Percentiles rank a stretch among this genome's conserved stretches.
Conservation (phyloP, 2,888 invertebrate genomes). For the Phengaris alcon region DNA sequence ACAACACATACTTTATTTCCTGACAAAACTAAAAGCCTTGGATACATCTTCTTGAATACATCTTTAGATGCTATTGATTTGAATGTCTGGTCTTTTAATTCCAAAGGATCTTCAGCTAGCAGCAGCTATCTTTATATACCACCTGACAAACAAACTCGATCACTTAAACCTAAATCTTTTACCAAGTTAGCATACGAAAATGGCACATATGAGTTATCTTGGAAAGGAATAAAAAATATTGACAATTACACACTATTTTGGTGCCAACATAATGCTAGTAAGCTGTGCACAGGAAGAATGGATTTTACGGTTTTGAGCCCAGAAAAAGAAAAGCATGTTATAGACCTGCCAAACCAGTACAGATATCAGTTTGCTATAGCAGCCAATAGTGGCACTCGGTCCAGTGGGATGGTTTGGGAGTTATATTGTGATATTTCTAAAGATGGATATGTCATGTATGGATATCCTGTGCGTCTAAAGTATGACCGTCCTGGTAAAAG, state of each 20-base stretch:
- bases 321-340: slow-evolving; percentile 72
- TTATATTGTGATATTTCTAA: slow-evolving; percentile 79
- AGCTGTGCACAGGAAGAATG: slow-evolving; percentile 77
- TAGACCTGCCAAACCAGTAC: slow-evolving; percentile 79
- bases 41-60: slow-evolving; percentile 81
- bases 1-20: slow-evolving; percentile 59
- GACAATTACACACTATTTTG: slow-evolving; percentile 90
- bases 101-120: slow-evolving; percentile 77
- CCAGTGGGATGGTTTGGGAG: slow-evolving; percentile 93
- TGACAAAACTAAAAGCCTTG: slow-evolving; percentile 76
- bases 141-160: slow-evolving; percentile 62
- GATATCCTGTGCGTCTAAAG: slow-evolving; percentile 63
- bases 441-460: slow-evolving; percentile 76
- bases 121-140: slow-evolving; percentile 82
- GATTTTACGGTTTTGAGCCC: slow-evolving; percentile 63
- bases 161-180: slow-evolving; percentile 77
- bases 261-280: slow-evolving; percentile 78
- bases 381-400: slow-evolving; percentile 83
- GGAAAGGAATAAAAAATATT: slow-evolving; percentile 81
- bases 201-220: slow-evolving; percentile 78
- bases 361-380: slow-evolving; percentile 90
- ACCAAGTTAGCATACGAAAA: slow-evolving; percentile 86
- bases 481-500: slow-evolving; percentile 63
- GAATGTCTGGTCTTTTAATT: slow-evolving; percentile 81
- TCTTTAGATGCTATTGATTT: slow-evolving; percentile 66